These are phyloP conservation scores for Antheraea yamamai DNA, from an alignment of 2,888 invertebrate genomes.

Conservation along the genomic window DNA sequence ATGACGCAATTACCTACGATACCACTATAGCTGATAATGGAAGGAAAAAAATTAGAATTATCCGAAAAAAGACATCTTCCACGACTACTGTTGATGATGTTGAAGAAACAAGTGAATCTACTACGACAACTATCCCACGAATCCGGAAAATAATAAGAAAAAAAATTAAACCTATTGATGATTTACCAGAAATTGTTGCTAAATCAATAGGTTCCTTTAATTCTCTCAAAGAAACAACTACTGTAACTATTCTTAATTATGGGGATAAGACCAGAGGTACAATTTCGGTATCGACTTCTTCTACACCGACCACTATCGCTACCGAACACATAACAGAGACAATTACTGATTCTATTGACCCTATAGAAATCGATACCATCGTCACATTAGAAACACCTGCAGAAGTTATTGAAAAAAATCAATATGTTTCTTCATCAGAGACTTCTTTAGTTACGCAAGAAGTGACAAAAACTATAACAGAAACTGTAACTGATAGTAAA, in stretches of 20 bases:
- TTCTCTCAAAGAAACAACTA: conserved; percentile 37
- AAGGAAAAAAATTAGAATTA: conserved; percentile 63
- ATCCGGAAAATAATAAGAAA: conserved; percentile 71
- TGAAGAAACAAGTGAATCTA: conserved; percentile 37
- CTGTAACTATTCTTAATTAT: conserved; percentile 57
- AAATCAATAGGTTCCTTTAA: conserved; percentile 54
- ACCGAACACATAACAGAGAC: conserved; percentile 35
- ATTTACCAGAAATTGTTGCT: conserved; percentile 51
- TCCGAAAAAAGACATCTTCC: conserved; percentile 63
- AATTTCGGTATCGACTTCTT: conserved; percentile 24
- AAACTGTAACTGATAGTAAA: conserved; percentile 29
- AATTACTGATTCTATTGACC: conserved; percentile 34
- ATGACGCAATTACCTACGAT: conserved; percentile 48
- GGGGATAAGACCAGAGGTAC: conserved; percentile 58
- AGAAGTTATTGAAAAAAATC: conserved; percentile 33
- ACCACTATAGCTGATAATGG: conserved; percentile 56
- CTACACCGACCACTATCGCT: conserved; percentile 22
- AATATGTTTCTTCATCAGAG: conserved; percentile 2
- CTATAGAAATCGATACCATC: conserved; percentile 23
- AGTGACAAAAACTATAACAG: conserved; percentile 21
- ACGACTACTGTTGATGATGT: conserved; percentile 42
- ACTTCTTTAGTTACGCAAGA: background rate
- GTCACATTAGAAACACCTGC: conserved; percentile 28
- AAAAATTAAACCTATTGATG: conserved; percentile 56
- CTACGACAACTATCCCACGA: conserved; percentile 46